Evolutionary conservation across 2,888 invertebrate species (phyloP).

Genomic region (Perizoma flavofasciatum): DNA sequence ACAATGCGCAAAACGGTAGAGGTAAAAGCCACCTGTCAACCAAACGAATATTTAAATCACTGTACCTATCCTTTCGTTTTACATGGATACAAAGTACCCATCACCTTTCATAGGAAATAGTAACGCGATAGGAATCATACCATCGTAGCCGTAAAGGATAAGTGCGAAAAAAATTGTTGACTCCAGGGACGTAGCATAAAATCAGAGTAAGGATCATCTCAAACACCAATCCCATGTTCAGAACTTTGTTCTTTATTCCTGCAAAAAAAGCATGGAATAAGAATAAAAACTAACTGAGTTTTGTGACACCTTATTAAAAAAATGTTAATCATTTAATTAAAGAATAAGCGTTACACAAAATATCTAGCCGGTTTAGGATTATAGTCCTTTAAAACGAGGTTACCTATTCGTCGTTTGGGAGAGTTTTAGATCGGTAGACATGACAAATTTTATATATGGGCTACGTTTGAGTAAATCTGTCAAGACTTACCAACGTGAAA

Average conservation of each 20-base stretch:
- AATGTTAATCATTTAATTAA: no score
- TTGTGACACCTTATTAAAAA: no score
- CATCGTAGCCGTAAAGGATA: constrained; percentile 80
- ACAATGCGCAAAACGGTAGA: constrained; percentile 87
- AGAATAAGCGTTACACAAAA: no score
- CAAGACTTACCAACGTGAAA: constrained; percentile 85
- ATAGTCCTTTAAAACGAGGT: no score
- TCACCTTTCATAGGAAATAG: no score
- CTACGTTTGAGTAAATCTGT: neutral
- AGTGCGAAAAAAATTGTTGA: constrained; percentile 83
- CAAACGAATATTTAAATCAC: constrained; percentile 4
- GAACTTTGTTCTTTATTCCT: constrained; percentile 87
- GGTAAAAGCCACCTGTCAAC: constrained; percentile 88
- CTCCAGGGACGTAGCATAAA: constrained; percentile 87
- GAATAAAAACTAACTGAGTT: no score
- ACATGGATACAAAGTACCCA: no score
- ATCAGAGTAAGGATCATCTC: constrained; percentile 85
- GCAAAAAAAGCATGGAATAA: constrained; percentile 58
- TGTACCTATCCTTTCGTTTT: no score
- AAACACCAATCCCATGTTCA: constrained; percentile 87
- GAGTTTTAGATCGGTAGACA: no score
- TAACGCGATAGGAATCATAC: constrained; percentile 43
- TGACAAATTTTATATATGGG: no score
- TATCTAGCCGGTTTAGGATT: no score
- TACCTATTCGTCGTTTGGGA: no score